Evolutionary conservation across 2,797 vertebrate genomes (phyloP), one percentile per base, ranked within the genome.

Genomic region (Manis pentadactyla): DNA sequence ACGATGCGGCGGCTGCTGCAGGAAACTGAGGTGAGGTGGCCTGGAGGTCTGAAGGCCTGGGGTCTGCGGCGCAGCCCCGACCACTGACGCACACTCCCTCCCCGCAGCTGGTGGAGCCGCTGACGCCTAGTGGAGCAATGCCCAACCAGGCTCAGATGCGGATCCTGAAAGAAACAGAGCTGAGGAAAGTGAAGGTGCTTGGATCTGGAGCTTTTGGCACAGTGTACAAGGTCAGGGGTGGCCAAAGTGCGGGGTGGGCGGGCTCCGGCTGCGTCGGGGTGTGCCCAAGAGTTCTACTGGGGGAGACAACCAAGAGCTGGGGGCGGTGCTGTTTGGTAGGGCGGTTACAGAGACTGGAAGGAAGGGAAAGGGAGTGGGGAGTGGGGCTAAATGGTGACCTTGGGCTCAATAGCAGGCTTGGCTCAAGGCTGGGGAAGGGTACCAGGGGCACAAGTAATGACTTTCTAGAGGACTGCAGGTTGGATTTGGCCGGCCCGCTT

Each of bases 101-200:
- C 0, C 34, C 42, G 0, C 97, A 99, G 99, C 98, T 99, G 98
- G 99, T 99, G 97, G 99, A 99, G 98, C 99, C 99, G 0, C 98
- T 99, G 96, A 99, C 99, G 0, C 99, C 99, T 23, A 99, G 99
- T 0, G 99, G 99, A 37, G 99, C 99, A 0, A 98, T 99, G 94
- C 99, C 99, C 61, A 99, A 99, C 98, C 99, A 99, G 97, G 99
- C 99, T 84, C 99, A 99, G 99, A 99, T 99, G 99, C 98, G 99
- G 34, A 99, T 99, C 98, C 99, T 99, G 63, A 99, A 99, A 97
- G 99, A 99, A 98, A 99, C 99, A 0, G 99, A 99, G 98, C 97
- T 99, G 82, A 99, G 99, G 98, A 99, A 99, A 93, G 99, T 99
- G 89, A 99, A 99, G 77, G 99, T 99, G 59, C 98, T 99, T 39